Conservation (phyloP, 2,113 vertebrate species). For the Apodemus sylvaticus region DNA sequence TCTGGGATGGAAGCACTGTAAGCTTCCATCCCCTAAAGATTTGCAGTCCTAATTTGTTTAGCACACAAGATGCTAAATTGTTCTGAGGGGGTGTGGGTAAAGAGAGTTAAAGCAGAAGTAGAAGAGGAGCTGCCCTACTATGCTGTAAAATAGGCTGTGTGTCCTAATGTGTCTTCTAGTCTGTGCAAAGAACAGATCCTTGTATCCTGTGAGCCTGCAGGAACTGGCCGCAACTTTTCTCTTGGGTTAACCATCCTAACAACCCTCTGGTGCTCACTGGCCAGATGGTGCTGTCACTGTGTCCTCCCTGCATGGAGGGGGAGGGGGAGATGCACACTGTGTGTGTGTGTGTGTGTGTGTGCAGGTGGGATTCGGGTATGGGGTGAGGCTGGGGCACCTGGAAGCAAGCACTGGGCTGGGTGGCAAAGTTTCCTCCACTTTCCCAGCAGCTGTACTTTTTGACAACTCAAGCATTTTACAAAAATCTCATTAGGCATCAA, state of each 20-base stretch:
- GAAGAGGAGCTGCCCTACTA: neutral
- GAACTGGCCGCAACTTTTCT: neutral
- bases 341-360: no score
- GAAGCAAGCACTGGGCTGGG: neutral
- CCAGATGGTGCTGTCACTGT: slow-evolving; percentile 79
- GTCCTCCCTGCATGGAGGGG: neutral
- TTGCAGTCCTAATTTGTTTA: neutral
- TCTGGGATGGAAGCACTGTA: neutral
- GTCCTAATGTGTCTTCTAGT: neutral
- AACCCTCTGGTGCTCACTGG: neutral
- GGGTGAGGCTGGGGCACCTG: fast-evolving
- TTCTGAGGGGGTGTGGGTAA: neutral
- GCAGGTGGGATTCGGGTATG: no score
- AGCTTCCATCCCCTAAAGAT: neutral
- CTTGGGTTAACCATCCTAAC: neutral
- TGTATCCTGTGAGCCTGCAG: neutral
- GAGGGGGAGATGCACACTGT: no score
- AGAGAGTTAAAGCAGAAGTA: neutral
- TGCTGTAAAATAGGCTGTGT: neutral
- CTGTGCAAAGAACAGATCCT: neutral
- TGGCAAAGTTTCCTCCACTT: neutral
- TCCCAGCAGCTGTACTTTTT: neutral
- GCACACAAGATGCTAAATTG: neutral
- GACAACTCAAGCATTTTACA: slow-evolving; percentile 73
- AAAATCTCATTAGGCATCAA: slow-evolving; percentile 77